Evolutionary conservation across 2,113 vertebrate species (phyloP), one percentile per base, ranked within the genome.

Genomic region (Taurulus bubalis): DNA sequence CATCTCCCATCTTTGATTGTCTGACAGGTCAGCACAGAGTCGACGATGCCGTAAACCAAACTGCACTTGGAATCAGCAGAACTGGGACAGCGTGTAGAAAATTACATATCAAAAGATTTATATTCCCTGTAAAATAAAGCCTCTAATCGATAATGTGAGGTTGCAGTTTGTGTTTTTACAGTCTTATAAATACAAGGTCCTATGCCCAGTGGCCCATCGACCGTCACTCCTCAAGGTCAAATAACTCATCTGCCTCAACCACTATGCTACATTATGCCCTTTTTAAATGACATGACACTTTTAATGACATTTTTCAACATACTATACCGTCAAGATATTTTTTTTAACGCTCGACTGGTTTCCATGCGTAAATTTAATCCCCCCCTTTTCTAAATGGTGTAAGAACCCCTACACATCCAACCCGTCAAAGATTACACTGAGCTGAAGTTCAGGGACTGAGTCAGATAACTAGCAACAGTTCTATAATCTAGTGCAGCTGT

Each of bases 21-120:
- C 28, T 89, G 79, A 79, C 75, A 96, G 96, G 91, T 95, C 56
- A 94, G 93, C 80, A 53, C 86, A 6, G 93, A 96, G 24, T 86
- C 94, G 80, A 89, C 94, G 38, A 89, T 90, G 22, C 94, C 91
- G 1, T 53, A 18, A 73, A 8, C 40, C 11, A n/a, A 5, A 38
- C 10, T 47, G 49, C 7, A 36, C 1, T 1, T 38, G 11, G 30
- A 58, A 32, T 51, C 12, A 42, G 18, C 66, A 60, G 16, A 59
- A 26, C 7, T 60, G 18, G 30, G 56, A 74, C 26, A 65, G 1
- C 4, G 40, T 42, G 12, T 4, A 42, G 36, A 38, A 34, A 6
- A 38, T 9, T 38, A 42, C 3, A 9, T 42, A 1, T 42, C 1
- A 38, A 42, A 14, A 8, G 40, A 73, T 53, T 47, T 18, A 18